Base-by-base conservation (phyloP, 2,888 invertebrate species). In the Biston betularia region DNA sequence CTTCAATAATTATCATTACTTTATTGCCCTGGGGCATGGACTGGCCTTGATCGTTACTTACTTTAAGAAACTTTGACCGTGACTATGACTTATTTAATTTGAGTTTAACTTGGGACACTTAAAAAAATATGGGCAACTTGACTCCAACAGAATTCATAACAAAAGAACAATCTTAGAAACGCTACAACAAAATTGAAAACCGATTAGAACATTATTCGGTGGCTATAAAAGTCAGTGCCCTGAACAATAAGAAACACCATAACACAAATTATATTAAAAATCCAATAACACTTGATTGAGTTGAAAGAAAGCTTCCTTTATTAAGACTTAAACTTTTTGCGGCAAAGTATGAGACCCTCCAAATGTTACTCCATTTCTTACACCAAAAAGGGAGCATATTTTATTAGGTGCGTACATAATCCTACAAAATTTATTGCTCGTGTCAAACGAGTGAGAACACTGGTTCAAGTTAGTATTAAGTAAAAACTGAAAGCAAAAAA, bases 321-420 rank as follows among this genome's bases (percentile, higher is more conserved):
- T 68, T 64, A 63, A 69, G 65, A 58, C 62, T 54, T 42, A 61
- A 57, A 53, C 53, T 73, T 71, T 69, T 69, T 73, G 63, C 64
- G 61, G 63, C 62, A 49, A 65, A 61, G 63, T 59, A 49, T 46
- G 48, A 62, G 58, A 68, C 66, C 58, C 65, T 65, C 64, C 59
- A 68, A 71, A 65, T 45, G 50, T 64, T 66, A 60, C 56, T 57
- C 65, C 68, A 68, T 70, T 68, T 66, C 49, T 69, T 65, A 69
- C 65, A 69, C 65, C 65, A 69, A 55, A 60, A 60, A 49, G 68
- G 59, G 60, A 70, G 73, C 72, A 78, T 77, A 75, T 78, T 73
- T 75, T 59, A 73, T 72, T 75, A 75, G 73, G 77, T 68, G 76
- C 68, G 72, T 74, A 79, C 77, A 77, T 77, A 80, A 75, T 78